These are phyloP conservation scores for Pantherophis guttatus DNA, from an alignment of 2,113 vertebrate species.

Conservation along the genomic window DNA sequence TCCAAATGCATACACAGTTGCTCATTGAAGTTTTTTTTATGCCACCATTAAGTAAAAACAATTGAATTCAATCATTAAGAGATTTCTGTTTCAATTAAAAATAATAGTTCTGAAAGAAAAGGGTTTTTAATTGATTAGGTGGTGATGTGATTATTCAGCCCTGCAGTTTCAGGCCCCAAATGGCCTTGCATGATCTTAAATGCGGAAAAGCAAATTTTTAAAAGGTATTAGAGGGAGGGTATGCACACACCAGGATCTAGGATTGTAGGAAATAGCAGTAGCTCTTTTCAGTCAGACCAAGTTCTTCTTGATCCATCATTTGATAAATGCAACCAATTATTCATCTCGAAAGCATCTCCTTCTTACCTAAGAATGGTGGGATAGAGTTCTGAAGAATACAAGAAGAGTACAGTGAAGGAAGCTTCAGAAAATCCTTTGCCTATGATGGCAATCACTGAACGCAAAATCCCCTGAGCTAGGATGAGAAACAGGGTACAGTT, in stretches of 20 bases:
- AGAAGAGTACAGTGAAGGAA: slow-evolving; percentile 69
- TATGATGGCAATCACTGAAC: slow-evolving; percentile 67
- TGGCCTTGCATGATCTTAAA: not conserved
- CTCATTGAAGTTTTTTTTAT: not conserved
- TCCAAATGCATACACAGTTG: not conserved
- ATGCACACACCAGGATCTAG: not conserved
- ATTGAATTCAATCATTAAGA: not conserved
- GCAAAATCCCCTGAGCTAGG: slow-evolving; percentile 58
- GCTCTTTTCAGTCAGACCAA: not conserved
- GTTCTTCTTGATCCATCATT: no score
- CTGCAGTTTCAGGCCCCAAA: not conserved
- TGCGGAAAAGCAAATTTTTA: not conserved
- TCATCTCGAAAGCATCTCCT: not conserved
- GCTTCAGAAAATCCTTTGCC: slow-evolving; percentile 77
- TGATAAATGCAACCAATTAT: not conserved
- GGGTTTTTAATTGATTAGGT: not conserved
- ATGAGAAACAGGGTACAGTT: not conserved
- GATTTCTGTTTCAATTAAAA: not conserved
- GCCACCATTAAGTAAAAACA: not conserved
- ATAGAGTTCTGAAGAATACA: slow-evolving; percentile 79
- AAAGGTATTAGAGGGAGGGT: not conserved
- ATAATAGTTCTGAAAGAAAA: not conserved
- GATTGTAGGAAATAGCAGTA: not conserved
- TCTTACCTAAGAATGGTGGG: slow-evolving; percentile 82
- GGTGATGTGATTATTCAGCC: not conserved